These are phyloP conservation scores for Megalonaias nervosa DNA, from an alignment of 1,140 invertebrate species.

Conservation along the genomic window DNA sequence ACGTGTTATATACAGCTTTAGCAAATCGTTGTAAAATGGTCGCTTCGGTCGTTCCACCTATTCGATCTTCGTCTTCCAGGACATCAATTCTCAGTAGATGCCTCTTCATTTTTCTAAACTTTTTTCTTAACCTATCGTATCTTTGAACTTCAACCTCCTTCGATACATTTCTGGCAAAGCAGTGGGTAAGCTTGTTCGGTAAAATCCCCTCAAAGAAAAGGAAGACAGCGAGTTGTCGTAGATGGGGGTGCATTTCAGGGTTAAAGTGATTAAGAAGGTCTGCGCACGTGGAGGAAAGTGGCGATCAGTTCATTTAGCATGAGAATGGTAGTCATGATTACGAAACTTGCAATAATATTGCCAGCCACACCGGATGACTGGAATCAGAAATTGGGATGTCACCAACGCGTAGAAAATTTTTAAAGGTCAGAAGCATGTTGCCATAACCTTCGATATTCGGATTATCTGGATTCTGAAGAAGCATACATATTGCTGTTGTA, in stretches of 20 bases:
- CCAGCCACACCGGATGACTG: conserved; percentile 38
- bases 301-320: conserved; percentile 59
- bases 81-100: no score
- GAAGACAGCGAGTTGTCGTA: no score
- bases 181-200: no score
- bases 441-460: neutral
- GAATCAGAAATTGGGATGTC: conserved; percentile 47
- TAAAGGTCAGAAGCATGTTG: no score
- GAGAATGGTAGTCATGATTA: conserved; percentile 52
- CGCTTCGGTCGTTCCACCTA: no score
- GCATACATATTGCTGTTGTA: conserved; percentile 49
- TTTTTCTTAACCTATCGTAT: no score
- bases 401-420: conserved; percentile 55
- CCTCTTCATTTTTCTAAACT: no score
- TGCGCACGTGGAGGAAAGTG: conserved; percentile 57
- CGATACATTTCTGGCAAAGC: no score
- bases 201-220: conserved; percentile 54
- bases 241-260: conserved; percentile 47
- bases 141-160: no score
- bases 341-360: conserved; percentile 47
- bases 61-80: no score
- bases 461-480: neutral
- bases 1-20: no score
- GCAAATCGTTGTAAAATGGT: no score
- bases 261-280: conserved; percentile 41